These are phyloP conservation scores for Ptychodera flava DNA, from an alignment of 35 echinoderm and acorn worm genomes.

Conservation along the genomic window DNA sequence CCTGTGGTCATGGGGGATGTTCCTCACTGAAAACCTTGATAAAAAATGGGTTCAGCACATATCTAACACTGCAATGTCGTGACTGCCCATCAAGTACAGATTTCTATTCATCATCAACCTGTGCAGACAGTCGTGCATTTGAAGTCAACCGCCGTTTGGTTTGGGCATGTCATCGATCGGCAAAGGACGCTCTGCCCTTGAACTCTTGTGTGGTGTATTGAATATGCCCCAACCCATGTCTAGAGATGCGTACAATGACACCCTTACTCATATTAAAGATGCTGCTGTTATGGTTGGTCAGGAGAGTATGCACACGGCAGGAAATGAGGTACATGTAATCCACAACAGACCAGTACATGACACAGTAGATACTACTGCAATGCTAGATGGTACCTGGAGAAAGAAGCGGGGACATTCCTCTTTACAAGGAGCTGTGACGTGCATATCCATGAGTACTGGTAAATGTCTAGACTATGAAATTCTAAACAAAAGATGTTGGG, in stretches of 20 bases:
- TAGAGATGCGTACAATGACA: slow-evolving; percentile 9
- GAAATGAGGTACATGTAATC: not conserved
- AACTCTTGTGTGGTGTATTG: slow-evolving; percentile 18
- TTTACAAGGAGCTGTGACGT: slow-evolving; percentile 21
- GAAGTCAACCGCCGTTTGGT: slow-evolving; percentile 16
- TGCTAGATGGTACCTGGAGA: slow-evolving; percentile 42
- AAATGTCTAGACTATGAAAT: slow-evolving; percentile 17
- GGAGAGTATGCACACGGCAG: not conserved
- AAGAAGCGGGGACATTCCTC: slow-evolving; percentile 33
- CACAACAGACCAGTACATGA: not conserved
- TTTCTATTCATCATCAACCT: not conserved
- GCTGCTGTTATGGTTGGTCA: not conserved
- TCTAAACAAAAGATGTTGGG: not conserved
- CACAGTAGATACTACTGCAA: slow-evolving; percentile 8
- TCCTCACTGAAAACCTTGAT: not conserved
- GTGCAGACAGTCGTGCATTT: not conserved
- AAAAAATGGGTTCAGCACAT: not conserved
- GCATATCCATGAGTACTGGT: slow-evolving; percentile 28
- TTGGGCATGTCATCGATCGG: slow-evolving; percentile 18
- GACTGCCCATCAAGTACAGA: not conserved
- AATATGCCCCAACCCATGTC: slow-evolving; percentile 13
- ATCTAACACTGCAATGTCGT: not conserved
- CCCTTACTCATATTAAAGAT: not conserved
- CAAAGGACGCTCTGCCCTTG: slow-evolving; percentile 22
- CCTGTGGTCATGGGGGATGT: not conserved